phyloP scores from a whole-genome alignment of 2,797 vertebrate species.

The Xenentodon cancila region DNA sequence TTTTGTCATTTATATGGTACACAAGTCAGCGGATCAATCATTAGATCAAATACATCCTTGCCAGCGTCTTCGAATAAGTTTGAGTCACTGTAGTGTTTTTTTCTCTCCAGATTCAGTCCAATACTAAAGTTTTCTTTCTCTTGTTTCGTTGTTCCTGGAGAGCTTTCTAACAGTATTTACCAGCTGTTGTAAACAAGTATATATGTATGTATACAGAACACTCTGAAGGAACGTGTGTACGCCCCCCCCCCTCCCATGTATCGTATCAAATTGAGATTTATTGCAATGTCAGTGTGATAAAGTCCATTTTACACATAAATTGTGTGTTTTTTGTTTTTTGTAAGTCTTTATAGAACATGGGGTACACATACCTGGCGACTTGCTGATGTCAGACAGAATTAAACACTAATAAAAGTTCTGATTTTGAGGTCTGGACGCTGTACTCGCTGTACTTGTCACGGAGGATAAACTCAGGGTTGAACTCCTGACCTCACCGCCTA shows the following conservation, averaged over 20 bases:
- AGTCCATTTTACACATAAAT: conserved; percentile 75
- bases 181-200: conserved; percentile 65
- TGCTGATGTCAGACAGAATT: too few species aligned
- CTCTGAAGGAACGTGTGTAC: conserved; percentile 78
- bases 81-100: conserved; percentile 16
- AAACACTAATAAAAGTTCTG: too few species aligned
- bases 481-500: too few species aligned
- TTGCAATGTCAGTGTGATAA: conserved; percentile 84
- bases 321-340: conserved; percentile 2
- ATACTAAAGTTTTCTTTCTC: conserved; percentile 29
- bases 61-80: conserved; percentile 2
- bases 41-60: conserved; percentile 20
- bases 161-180: conserved; percentile 76
- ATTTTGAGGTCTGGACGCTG: too few species aligned
- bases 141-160: conserved; percentile 48
- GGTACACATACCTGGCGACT: background rate
- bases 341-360: background rate
- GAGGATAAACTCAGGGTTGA: too few species aligned
- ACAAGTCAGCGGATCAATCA: conserved; percentile 19
- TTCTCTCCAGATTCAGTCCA: conserved; percentile 26
- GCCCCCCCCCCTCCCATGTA: conserved; percentile 64
- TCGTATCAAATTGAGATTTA: conserved; percentile 80
- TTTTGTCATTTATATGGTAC: background rate
- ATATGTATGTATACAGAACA: conserved; percentile 67
- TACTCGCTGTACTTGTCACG: too few species aligned